Evolutionary conservation across 2,888 invertebrate species (phyloP).

Genomic region (Melipona bicolor): DNA sequence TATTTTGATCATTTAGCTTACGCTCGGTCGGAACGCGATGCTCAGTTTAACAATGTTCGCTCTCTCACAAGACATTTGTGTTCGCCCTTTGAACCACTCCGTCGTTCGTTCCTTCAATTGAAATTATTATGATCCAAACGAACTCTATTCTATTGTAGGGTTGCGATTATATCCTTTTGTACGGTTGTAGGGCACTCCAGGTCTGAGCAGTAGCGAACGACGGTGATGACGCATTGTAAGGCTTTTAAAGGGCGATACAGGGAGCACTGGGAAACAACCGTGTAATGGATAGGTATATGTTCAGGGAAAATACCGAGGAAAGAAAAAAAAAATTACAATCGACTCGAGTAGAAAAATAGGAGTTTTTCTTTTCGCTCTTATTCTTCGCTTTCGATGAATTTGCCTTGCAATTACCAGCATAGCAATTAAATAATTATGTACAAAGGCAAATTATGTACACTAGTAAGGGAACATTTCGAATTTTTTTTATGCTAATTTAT

Average conservation of each 20-base stretch:
- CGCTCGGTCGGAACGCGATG: constrained; percentile 33
- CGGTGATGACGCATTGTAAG: constrained; percentile 84
- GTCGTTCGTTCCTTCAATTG: constrained; percentile 78
- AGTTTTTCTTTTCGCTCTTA: constrained; percentile 24
- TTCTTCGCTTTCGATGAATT: neutral
- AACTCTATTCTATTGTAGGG: constrained; percentile 84
- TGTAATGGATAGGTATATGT: constrained; percentile 81
- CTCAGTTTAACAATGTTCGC: constrained; percentile 41
- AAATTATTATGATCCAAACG: constrained; percentile 84
- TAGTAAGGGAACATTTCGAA: neutral
- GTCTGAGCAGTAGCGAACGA: constrained; percentile 73
- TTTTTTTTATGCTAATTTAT: neutral
- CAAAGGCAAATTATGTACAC: neutral
- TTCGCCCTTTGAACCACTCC: constrained; percentile 66
- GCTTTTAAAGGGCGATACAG: constrained; percentile 80
- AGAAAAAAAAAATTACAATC: constrained; percentile 50
- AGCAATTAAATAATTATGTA: neutral
- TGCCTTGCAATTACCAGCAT: neutral
- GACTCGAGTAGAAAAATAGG: constrained; percentile 45
- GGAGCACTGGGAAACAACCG: constrained; percentile 71
- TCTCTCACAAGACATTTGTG: constrained; percentile 62
- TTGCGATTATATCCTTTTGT: constrained; percentile 84
- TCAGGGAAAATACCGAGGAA: constrained; percentile 21
- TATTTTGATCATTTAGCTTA: constrained; percentile 8
- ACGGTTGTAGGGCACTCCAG: constrained; percentile 81